A percentile compares a stretch with the other conserved stretches of the same genome.
Evolutionary conservation across 2,113 vertebrate species (phyloP).

Genomic region (Syrrhaptes paradoxus): DNA sequence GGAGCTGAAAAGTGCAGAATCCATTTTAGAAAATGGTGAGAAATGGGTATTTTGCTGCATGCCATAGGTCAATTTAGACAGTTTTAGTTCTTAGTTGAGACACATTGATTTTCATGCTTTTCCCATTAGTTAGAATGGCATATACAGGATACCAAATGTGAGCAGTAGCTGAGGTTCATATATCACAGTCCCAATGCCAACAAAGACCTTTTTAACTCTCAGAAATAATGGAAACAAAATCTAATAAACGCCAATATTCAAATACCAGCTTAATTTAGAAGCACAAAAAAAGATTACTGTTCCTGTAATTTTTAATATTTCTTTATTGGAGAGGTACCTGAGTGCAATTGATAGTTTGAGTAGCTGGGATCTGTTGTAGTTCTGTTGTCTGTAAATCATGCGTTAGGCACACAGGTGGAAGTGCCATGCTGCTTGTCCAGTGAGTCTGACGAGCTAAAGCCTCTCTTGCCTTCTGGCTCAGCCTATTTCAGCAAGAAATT

Average conservation of each 20-base stretch:
- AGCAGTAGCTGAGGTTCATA: slow-evolving; percentile 63
- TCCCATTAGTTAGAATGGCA: slow-evolving; percentile 73
- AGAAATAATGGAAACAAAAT: slow-evolving; percentile 70
- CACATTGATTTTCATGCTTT: slow-evolving; percentile 82
- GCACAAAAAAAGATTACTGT: slow-evolving; percentile 8
- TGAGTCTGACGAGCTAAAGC: not conserved
- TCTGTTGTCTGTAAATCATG: not conserved
- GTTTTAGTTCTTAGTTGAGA: slow-evolving; percentile 81
- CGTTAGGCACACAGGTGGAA: not conserved
- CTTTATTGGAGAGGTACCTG: not conserved
- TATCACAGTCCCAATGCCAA: slow-evolving; percentile 52
- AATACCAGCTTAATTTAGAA: slow-evolving; percentile 54
- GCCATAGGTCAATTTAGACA: slow-evolving; percentile 75
- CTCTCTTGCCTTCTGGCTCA: not conserved
- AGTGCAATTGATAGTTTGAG: not conserved
- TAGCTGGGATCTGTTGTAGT: not conserved
- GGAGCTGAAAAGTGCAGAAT: slow-evolving; percentile 3
- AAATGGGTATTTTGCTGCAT: slow-evolving; percentile 57
- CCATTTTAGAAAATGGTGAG: slow-evolving; percentile 40
- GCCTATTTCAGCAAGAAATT: not conserved
- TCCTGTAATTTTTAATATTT: slow-evolving; percentile 16
- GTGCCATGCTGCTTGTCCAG: not conserved
- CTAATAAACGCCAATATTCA: slow-evolving; percentile 43
- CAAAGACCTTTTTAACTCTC: slow-evolving; percentile 65
- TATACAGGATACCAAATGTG: slow-evolving; percentile 67